A percentile compares a stretch with the other conserved stretches of the same genome.
Evolutionary conservation across 1,140 invertebrate species (phyloP).

Genomic region (Meloidogyne hapla): DNA sequence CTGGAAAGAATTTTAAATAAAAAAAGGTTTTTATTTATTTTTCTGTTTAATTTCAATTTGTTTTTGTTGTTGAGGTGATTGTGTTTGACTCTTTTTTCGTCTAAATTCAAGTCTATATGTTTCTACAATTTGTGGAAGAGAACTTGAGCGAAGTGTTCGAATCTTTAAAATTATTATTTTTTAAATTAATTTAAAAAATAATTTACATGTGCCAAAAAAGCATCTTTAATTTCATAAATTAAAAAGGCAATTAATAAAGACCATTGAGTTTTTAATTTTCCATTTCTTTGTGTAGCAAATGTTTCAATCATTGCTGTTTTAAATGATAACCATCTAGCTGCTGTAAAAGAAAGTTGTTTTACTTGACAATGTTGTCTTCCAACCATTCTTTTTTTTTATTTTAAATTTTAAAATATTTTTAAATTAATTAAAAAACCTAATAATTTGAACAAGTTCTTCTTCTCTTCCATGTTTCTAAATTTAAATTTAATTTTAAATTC

Average conservation of each 20-base stretch:
- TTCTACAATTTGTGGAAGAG: constrained; percentile 53
- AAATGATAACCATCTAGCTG: constrained; percentile 59
- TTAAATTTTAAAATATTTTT: constrained; percentile 16
- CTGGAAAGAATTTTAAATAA: not conserved
- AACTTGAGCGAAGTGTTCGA: constrained; percentile 53
- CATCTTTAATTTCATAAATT: constrained; percentile 60
- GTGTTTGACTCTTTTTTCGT: constrained; percentile 18
- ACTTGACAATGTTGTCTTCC: constrained; percentile 60
- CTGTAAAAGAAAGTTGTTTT: constrained; percentile 58
- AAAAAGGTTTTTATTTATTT: not conserved
- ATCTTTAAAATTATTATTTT: constrained; percentile 35
- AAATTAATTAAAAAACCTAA: constrained; percentile 40
- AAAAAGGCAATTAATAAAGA: constrained; percentile 22
- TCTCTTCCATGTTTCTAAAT: constrained; percentile 51
- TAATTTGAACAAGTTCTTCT: constrained; percentile 58
- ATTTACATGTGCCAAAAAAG: constrained; percentile 60
- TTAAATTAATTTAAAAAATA: constrained; percentile 15
- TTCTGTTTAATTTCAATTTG: too few relatives aligned
- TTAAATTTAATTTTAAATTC: not conserved
- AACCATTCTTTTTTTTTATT: constrained; percentile 58
- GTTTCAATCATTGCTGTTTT: constrained; percentile 49
- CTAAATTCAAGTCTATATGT: constrained; percentile 47
- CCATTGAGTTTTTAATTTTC: constrained; percentile 26
- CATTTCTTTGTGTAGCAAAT: constrained; percentile 29
- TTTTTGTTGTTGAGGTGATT: not conserved